Percentiles rank a stretch among this genome's conserved stretches.
These are phyloP conservation scores for Phortica magna DNA, from an alignment of 2,888 invertebrate genomes.

Conservation along the genomic window DNA sequence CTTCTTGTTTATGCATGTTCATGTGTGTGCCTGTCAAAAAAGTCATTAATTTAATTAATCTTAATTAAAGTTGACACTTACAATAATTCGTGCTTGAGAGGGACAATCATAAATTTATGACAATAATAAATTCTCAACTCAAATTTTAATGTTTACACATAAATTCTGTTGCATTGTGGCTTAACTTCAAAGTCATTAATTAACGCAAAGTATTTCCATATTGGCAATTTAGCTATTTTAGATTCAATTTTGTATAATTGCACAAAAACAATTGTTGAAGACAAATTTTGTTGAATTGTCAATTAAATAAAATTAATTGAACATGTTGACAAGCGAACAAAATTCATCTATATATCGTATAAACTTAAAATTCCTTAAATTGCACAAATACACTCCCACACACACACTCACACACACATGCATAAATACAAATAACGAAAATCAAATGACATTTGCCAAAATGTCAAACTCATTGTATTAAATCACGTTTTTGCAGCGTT, in stretches of 20 bases:
- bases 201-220: too few relatives aligned
- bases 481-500: conserved; percentile 16
- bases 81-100: conserved; percentile 14
- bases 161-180: neutral
- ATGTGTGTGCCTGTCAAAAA: neutral
- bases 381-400: conserved; percentile 5
- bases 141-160: neutral
- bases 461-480: conserved; percentile 24
- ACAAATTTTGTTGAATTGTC: conserved; percentile 27
- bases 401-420: neutral
- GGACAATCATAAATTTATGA: conserved; percentile 3
- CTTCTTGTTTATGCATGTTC: neutral
- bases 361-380: conserved; percentile 16
- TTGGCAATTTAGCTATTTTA: neutral
- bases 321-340: conserved; percentile 3
- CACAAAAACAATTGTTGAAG: neutral
- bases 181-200: neutral
- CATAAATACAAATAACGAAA: neutral
- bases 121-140: conserved; percentile 5
- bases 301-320: conserved; percentile 27
- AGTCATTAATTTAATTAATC: conserved; percentile 31
- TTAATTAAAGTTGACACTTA: conserved; percentile 31
- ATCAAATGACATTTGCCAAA: conserved; percentile 24
- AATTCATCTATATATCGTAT: neutral
- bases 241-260: neutral